phyloP scores from a whole-genome alignment of 1,140 invertebrate species.

The Octopus bimaculoides region DNA sequence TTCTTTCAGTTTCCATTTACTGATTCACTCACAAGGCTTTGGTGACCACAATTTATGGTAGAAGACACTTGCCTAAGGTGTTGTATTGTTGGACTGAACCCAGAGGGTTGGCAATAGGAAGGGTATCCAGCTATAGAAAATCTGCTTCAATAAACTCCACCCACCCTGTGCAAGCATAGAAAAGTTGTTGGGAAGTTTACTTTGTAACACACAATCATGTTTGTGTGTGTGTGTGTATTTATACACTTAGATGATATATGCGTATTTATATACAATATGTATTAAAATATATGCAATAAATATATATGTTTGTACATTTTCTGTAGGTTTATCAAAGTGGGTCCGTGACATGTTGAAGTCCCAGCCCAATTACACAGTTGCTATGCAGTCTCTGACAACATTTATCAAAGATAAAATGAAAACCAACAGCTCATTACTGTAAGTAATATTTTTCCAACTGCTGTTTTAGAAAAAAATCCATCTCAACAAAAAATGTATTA shows the following conservation, averaged over 20 bases:
- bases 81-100: too few relatives aligned
- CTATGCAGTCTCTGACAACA: constrained; percentile 30
- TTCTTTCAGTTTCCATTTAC: too few relatives aligned
- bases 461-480: too few relatives aligned
- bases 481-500: too few relatives aligned
- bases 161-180: neutral
- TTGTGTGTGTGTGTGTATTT: neutral
- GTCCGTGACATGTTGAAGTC: constrained; percentile 40
- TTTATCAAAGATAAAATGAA: constrained; percentile 35
- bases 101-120: too few relatives aligned
- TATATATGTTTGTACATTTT: neutral
- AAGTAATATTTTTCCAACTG: too few relatives aligned
- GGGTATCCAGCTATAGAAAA: neutral
- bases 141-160: neutral
- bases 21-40: too few relatives aligned
- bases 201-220: neutral
- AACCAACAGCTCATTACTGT: too few relatives aligned
- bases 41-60: too few relatives aligned
- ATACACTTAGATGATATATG: neutral
- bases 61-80: too few relatives aligned
- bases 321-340: constrained; percentile 50
- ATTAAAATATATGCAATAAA: neutral
- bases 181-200: neutral
- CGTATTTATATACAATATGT: neutral
- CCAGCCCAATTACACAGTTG: constrained; percentile 26